Evolutionary conservation across 2,888 invertebrate species (phyloP).

Genomic region (Dimorphilus gyrociliatus): DNA sequence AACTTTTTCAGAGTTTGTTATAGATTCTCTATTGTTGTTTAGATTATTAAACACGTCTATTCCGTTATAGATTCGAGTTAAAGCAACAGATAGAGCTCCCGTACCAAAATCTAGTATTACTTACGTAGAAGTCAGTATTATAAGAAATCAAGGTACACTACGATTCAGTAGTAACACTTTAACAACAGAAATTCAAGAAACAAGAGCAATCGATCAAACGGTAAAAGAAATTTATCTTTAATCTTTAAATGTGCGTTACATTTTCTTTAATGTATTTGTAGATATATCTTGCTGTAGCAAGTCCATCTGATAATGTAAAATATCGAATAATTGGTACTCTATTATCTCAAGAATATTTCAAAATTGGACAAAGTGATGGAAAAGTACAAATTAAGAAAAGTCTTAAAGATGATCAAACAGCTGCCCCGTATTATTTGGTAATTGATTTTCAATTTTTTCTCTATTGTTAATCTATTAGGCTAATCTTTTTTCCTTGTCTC

Average conservation of each 20-base stretch:
- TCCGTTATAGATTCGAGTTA: conserved; percentile 7
- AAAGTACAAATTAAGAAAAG: conserved; percentile 14
- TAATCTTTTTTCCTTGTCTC: no score
- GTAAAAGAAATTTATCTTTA: no score
- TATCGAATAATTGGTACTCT: conserved; percentile 1
- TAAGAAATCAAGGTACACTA: conserved; percentile 10
- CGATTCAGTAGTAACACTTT: conserved; percentile 6
- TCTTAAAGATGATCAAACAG: conserved; percentile 16
- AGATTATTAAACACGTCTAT: neutral
- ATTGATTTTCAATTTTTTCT: no score
- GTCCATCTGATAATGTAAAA: no score
- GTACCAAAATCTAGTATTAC: conserved; percentile 8
- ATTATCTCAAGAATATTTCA: neutral
- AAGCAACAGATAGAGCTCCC: conserved; percentile 12
- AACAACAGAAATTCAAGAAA: conserved; percentile 3
- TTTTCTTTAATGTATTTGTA: no score
- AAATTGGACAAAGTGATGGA: conserved; percentile 14
- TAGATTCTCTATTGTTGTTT: conserved; percentile 3
- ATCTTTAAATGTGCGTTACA: no score
- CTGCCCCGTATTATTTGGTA: no score
- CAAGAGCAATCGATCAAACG: neutral
- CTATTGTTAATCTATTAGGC: no score
- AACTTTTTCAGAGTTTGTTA: conserved; percentile 16
- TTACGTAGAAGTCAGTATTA: conserved; percentile 10
- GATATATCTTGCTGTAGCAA: no score